Percentiles rank a stretch among this genome's conserved stretches.
Conservation (phyloP, 2,113 vertebrate genomes). For the Ellobius talpinus region DNA sequence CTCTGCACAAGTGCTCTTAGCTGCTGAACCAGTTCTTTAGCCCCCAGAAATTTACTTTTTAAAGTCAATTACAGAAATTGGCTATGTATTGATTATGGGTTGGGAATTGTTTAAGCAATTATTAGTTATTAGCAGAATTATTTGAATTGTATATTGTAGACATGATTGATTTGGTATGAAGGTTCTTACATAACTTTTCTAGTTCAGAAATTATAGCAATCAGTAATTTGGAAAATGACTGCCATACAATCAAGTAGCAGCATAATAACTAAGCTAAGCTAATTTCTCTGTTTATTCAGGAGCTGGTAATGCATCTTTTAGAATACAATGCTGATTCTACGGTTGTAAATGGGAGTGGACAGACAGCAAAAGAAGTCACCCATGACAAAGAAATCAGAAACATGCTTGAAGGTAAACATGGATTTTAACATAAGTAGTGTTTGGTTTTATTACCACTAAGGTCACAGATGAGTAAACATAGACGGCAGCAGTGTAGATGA, state of each 20-base stretch:
- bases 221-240: constrained; percentile 29
- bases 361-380: constrained; percentile 93
- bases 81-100: neutral
- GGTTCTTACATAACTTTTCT: neutral
- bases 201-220: neutral
- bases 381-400: constrained; percentile 94
- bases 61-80: constrained; percentile 15
- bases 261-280: constrained; percentile 23
- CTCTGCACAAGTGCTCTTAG: neutral
- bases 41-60: neutral
- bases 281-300: constrained; percentile 86
- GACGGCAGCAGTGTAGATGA: neutral
- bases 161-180: neutral
- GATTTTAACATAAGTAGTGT: neutral
- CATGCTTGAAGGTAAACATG: constrained; percentile 95
- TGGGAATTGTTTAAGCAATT: neutral
- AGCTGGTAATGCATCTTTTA: constrained; percentile 94
- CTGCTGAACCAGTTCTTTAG: neutral
- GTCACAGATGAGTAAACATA: neutral
- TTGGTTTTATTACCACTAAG: neutral
- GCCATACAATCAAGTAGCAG: neutral
- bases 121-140: neutral
- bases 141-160: neutral
- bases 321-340: constrained; percentile 90
- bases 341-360: constrained; percentile 93